Conservation (phyloP, 2,797 vertebrate species). For the Nannoperca obscura region DNA sequence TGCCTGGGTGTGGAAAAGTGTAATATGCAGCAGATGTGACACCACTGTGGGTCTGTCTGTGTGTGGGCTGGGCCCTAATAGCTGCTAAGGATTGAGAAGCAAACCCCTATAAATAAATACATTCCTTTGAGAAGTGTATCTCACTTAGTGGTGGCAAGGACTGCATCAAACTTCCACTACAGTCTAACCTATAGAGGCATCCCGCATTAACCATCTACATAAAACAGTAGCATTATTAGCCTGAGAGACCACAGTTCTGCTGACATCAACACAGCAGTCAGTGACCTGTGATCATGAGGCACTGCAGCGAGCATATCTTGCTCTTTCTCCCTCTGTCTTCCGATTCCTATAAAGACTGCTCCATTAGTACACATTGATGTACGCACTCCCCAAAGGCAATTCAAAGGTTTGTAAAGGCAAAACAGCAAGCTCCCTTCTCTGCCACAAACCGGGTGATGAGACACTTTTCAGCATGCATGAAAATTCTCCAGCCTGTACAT, state of each 20-base stretch:
- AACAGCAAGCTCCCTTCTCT: slow-evolving; percentile 32
- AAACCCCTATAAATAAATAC: slow-evolving; percentile 54
- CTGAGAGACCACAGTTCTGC: slow-evolving; percentile 67
- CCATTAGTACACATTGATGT: slow-evolving; percentile 42
- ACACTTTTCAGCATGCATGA: slow-evolving; percentile 33
- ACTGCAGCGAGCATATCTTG: slow-evolving; percentile 64
- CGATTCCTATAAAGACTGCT: slow-evolving; percentile 40
- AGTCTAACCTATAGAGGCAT: slow-evolving; percentile 33
- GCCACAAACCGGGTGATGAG: slow-evolving; percentile 5
- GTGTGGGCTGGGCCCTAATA: slow-evolving; percentile 34
- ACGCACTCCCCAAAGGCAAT: slow-evolving; percentile 34
- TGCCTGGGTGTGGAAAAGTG: not conserved
- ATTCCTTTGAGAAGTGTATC: slow-evolving; percentile 41
- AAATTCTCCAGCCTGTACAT: slow-evolving; percentile 37
- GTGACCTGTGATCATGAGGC: slow-evolving; percentile 75
- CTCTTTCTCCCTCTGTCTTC: slow-evolving; percentile 5
- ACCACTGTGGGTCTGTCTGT: slow-evolving; percentile 13
- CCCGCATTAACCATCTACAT: slow-evolving; percentile 43
- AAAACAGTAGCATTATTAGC: slow-evolving; percentile 47
- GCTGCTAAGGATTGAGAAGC: slow-evolving; percentile 16
- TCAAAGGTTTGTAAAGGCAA: slow-evolving; percentile 33
- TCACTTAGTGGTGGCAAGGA: slow-evolving; percentile 21
- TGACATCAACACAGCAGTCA: slow-evolving; percentile 73
- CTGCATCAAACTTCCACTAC: slow-evolving; percentile 49
- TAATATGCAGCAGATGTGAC: slow-evolving; percentile 40